These are phyloP conservation scores for Clupea harengus DNA, from an alignment of 2,113 vertebrate species.

Conservation along the genomic window DNA sequence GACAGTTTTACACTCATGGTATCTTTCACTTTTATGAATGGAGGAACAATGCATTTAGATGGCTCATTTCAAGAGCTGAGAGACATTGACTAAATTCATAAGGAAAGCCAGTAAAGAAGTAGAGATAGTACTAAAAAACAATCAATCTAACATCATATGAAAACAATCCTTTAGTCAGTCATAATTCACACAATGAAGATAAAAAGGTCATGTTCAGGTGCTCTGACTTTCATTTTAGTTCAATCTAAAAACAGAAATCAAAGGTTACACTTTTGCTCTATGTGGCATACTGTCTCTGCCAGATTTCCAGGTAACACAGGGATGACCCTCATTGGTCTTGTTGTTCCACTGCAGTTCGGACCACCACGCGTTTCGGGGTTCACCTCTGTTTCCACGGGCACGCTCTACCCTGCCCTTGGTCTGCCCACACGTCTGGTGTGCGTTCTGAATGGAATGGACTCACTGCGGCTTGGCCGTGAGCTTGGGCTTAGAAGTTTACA, in stretches of 20 bases:
- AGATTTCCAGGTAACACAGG: slow-evolving; percentile 12
- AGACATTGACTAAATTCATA: not conserved
- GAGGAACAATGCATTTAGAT: not conserved
- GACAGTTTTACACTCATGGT: not conserved
- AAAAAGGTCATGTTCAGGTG: not conserved
- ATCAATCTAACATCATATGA: not conserved
- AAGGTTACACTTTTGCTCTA: not conserved
- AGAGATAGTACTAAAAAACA: not conserved
- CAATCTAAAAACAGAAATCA: not conserved
- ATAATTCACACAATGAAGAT: not conserved
- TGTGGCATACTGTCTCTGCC: not conserved
- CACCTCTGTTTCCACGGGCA: slow-evolving; percentile 5
- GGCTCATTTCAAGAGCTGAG: not conserved
- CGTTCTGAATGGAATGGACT: slow-evolving; percentile 10
- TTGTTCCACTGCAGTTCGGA: not conserved
- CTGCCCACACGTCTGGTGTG: slow-evolving; percentile 1
- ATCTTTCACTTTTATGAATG: not conserved
- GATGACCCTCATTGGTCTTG: not conserved
- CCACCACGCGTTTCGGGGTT: slow-evolving; percentile 2
- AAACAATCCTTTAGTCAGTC: not conserved
- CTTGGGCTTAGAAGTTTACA: slow-evolving; percentile 26
- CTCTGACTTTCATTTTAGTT: not conserved
- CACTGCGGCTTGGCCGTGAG: slow-evolving; percentile 24
- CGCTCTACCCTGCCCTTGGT: not conserved
- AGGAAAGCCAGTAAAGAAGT: not conserved